Evolutionary conservation across 1,140 invertebrate genomes (phyloP).

Genomic region (Macrosteles quadrilineatus): DNA sequence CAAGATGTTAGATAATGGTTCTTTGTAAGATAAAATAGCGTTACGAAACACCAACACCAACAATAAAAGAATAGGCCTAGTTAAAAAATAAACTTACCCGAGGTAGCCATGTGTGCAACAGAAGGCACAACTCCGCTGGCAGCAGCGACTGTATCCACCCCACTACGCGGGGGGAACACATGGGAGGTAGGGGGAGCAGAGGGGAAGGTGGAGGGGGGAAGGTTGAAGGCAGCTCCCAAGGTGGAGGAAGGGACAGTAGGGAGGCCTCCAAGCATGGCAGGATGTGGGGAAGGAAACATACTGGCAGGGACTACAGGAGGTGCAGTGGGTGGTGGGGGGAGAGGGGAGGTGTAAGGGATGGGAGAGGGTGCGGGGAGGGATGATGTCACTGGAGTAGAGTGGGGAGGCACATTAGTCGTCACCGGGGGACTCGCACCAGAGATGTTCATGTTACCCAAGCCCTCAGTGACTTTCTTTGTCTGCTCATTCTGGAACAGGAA

Average conservation of each 20-base stretch:
- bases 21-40: too few relatives aligned
- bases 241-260: conserved; percentile 27
- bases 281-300: conserved; percentile 11
- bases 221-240: conserved; percentile 17
- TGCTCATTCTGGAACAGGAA: not conserved
- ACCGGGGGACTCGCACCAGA: not conserved
- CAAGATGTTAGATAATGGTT: too few relatives aligned
- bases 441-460: not conserved
- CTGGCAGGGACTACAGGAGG: not conserved
- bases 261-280: conserved; percentile 16
- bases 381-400: not conserved
- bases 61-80: too few relatives aligned
- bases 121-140: conserved; percentile 41
- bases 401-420: not conserved
- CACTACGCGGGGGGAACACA: conserved; percentile 44
- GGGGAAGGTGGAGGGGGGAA: not conserved
- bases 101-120: conserved; percentile 35
- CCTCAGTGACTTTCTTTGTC: not conserved
- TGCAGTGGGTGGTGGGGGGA: not conserved
- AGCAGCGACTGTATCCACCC: conserved; percentile 36
- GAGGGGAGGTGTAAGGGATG: not conserved
- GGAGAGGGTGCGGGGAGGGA: not conserved
- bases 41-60: too few relatives aligned
- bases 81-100: conserved; percentile 23
- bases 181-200: conserved; percentile 41